These are phyloP conservation scores for Trisateles emortualis DNA, from an alignment of 2,888 invertebrate species.

Conservation along the genomic window DNA sequence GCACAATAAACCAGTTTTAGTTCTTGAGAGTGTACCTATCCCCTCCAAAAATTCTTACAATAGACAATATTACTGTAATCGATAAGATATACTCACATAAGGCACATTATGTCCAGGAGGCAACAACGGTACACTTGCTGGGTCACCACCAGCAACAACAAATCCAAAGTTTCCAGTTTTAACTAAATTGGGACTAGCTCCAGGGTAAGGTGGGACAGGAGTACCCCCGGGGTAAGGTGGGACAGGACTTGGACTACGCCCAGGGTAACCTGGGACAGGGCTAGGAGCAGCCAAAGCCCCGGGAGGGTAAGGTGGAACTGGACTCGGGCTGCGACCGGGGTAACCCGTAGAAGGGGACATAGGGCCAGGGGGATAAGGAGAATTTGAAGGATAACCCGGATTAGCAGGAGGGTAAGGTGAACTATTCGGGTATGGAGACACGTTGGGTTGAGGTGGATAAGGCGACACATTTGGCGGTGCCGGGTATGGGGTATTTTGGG, in stretches of 20 bases:
- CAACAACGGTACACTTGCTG: slow-evolving; percentile 49
- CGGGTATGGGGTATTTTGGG: slow-evolving; percentile 15
- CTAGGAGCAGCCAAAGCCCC: too few species aligned
- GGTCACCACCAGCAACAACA: slow-evolving; percentile 14
- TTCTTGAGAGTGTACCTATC: too few species aligned
- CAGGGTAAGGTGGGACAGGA: slow-evolving; percentile 38
- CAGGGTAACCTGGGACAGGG: background rate
- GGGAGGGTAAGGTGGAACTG: background rate
- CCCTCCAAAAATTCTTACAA: too few species aligned
- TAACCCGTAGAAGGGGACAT: slow-evolving; percentile 5
- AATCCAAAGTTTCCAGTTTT: slow-evolving; percentile 62
- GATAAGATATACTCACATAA: slow-evolving; percentile 48
- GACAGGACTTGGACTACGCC: background rate
- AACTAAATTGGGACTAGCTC: slow-evolving; percentile 14
- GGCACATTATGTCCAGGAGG: slow-evolving; percentile 56
- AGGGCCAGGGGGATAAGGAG: slow-evolving; percentile 42
- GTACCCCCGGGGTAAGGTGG: slow-evolving; percentile 29
- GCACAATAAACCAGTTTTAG: too few species aligned
- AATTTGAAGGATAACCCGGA: slow-evolving; percentile 19
- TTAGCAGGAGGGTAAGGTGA: slow-evolving; percentile 6
- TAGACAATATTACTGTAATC: background rate
- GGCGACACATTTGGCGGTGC: slow-evolving; percentile 16
- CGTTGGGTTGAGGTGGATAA: slow-evolving; percentile 14
- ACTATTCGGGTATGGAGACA: slow-evolving; percentile 12
- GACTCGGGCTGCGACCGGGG: background rate